These are phyloP conservation scores for Lasioglossum malachurum DNA, from an alignment of 2,888 invertebrate species.

Conservation along the genomic window DNA sequence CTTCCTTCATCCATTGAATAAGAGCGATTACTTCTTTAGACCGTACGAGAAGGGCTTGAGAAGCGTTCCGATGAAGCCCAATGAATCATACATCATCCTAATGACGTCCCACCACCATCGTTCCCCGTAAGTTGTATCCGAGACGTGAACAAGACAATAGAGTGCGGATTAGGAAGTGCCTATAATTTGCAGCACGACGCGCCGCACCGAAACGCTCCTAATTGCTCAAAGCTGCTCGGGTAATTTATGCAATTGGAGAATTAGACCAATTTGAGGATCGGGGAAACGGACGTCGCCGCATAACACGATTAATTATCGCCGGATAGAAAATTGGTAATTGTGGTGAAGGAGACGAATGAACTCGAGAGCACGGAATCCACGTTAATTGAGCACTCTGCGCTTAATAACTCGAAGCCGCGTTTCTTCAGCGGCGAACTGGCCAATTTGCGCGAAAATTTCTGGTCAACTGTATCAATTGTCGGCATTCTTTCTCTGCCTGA, in stretches of 20 bases:
- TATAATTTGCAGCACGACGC: constrained; percentile 36
- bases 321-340: constrained; percentile 26
- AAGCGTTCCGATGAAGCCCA: background rate
- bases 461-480: background rate
- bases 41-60: background rate
- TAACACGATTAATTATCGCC: constrained; percentile 53
- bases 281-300: background rate
- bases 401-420: background rate
- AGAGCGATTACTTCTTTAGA: constrained; percentile 15
- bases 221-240: constrained; percentile 47
- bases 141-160: constrained; percentile 36
- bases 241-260: constrained; percentile 49
- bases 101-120: background rate
- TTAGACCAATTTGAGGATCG: constrained; percentile 39
- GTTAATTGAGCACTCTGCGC: background rate
- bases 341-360: background rate
- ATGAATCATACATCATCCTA: constrained; percentile 35
- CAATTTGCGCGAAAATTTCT: background rate
- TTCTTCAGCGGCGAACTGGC: background rate
- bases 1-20: background rate
- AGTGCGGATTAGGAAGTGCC: constrained; percentile 25
- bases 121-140: constrained; percentile 16
- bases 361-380: background rate
- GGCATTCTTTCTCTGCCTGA: background rate
- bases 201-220: constrained; percentile 35